Evolutionary conservation across 2,113 vertebrate species (phyloP), one percentile per base, ranked within the genome.

Genomic region (Osmerus mordax): DNA sequence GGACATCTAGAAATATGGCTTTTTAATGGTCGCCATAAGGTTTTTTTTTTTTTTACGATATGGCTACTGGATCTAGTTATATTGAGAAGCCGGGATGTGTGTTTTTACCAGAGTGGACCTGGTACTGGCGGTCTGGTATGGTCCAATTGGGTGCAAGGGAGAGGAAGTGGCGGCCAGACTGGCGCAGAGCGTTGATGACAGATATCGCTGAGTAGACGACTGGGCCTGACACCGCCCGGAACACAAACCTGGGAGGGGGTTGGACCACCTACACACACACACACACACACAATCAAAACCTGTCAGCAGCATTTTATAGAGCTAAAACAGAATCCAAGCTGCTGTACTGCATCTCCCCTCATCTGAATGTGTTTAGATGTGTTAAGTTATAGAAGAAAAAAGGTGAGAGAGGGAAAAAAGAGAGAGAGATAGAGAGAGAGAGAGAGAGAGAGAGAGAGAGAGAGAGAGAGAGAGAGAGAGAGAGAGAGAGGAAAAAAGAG

Each of bases 161-260:
- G 71, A 95, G 84, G 80, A 97, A 95, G 64, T 90, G 61, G 61
- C 93, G 93, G 6, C 87, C 81, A 0, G 91, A 78, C 89, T 90
- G 74, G 84, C 88, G 89, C 89, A 99, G 89, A 1, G 89, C 90
- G 0, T 96, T 97, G 78, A 95, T 91, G 74, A 99, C 95, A 5
- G 96, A 95, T 88, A 97, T 91, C 51, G 96, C 94, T 0, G 94
- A 96, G 90, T 96, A 99, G 71, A 99, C 92, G 13, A 96, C 89
- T 9, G 94, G 92, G 74, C 96, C 96, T 0, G 97, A 97, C 61
- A 95, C 95, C 19, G 92, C 95, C 78, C 96, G 90, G 85, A 99
- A 98, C 60, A 94, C 85, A 87, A 96, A 94, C 75, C 86, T 94
- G 4, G 96, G 94, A 4, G 93, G 94, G 2, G 93, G 80, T 19